Evolutionary conservation across 2,797 vertebrate species (phyloP).

Genomic region (Rhynchotus rufescens): DNA sequence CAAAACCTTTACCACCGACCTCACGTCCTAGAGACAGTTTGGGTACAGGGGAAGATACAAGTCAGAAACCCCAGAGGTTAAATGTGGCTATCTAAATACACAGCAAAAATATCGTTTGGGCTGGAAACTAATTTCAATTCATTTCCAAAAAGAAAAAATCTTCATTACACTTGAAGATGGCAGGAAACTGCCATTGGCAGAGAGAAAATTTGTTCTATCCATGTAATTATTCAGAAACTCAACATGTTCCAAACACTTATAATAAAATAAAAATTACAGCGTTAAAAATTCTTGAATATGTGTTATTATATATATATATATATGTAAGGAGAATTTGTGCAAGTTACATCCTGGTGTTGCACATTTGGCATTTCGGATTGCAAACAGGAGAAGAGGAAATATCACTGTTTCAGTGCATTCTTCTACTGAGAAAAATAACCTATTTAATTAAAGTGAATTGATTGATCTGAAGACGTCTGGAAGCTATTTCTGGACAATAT

Average conservation of each 20-base stretch:
- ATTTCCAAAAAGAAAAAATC: conserved; percentile 1
- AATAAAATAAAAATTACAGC: neutral
- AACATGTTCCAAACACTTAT: neutral
- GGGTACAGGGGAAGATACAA: neutral
- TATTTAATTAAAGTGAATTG: conserved; percentile 27
- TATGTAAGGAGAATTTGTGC: neutral
- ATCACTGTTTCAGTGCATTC: neutral
- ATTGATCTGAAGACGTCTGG: conserved; percentile 15
- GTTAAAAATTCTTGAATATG: neutral
- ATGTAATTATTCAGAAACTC: neutral
- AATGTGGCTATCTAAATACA: neutral
- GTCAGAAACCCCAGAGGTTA: conserved; percentile 10
- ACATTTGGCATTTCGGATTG: neutral
- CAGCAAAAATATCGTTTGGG: neutral
- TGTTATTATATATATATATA: neutral
- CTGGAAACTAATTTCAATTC: conserved; percentile 8
- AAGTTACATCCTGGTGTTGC: neutral
- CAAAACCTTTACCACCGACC: neutral
- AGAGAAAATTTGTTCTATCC: neutral
- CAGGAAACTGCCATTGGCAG: neutral
- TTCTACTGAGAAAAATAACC: conserved; percentile 31
- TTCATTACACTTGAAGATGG: neutral
- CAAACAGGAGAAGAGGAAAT: neutral
- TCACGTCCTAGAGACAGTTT: neutral
- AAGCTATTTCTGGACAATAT: conserved; percentile 31